Conservation (phyloP, 2,888 invertebrate genomes). For the Amphipoea lucens region DNA sequence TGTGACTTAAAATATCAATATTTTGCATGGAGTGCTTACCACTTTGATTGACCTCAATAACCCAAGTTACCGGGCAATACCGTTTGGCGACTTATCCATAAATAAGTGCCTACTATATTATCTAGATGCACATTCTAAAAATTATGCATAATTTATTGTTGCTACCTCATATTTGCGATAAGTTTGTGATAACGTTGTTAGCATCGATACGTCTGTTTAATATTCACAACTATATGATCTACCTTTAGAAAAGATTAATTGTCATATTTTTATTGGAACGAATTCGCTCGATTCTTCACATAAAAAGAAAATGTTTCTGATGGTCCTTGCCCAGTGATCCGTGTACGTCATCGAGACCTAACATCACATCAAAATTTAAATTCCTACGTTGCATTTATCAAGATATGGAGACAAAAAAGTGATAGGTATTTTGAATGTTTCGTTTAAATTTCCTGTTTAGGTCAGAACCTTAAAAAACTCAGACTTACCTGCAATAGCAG, state of each 20-base stretch:
- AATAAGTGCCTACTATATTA: background rate
- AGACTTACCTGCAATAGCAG: too few relatives aligned
- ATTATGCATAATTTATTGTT: slow-evolving; percentile 23
- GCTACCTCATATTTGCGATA: slow-evolving; percentile 10
- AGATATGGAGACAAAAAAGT: background rate
- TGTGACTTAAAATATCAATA: background rate
- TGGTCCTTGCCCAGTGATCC: too few relatives aligned
- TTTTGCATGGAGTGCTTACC: background rate
- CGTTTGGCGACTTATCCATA: background rate
- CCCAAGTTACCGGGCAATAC: background rate
- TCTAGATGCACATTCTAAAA: slow-evolving; percentile 17
- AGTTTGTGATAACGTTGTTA: background rate
- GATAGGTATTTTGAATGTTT: background rate
- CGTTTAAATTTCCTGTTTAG: background rate
- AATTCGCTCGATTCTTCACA: too few relatives aligned
- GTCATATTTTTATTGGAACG: background rate
- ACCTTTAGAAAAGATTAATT: background rate
- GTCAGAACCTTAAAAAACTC: too few relatives aligned
- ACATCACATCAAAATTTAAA: background rate
- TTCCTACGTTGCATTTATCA: background rate
- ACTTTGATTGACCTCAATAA: background rate
- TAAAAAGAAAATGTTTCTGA: background rate
- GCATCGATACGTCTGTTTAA: background rate
- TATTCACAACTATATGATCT: background rate
- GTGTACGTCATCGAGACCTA: background rate